A percentile compares a stretch with the other conserved stretches of the same genome.
phyloP scores from a whole-genome alignment of 2,113 vertebrate genomes.

The Parus major region DNA sequence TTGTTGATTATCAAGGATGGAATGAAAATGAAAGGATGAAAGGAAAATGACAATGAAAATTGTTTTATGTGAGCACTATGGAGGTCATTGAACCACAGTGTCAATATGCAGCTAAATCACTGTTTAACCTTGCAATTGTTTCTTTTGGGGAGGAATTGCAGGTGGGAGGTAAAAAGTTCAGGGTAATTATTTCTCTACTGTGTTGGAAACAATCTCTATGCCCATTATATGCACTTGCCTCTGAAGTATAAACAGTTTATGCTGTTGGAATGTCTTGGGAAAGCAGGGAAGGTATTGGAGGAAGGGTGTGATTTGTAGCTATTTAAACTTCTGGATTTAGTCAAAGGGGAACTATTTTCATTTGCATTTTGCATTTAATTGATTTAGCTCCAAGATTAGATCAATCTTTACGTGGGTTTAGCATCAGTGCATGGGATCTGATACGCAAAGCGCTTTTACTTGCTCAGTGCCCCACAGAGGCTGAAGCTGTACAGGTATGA shows the following conservation, averaged over 20 bases:
- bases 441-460: background rate
- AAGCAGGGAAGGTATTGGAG: background rate
- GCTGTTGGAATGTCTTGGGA: background rate
- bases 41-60: background rate
- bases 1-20: background rate
- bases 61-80: background rate
- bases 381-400: background rate
- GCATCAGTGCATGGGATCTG: background rate
- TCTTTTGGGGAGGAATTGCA: background rate
- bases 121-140: slow-evolving; percentile 18
- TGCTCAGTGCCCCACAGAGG: background rate
- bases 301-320: background rate
- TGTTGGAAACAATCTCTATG: background rate
- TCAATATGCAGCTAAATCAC: background rate
- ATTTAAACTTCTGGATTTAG: background rate
- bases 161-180: slow-evolving; percentile 43
- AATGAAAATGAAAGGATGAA: too few species aligned
- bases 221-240: slow-evolving; percentile 13
- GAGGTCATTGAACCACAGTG: background rate
- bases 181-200: background rate
- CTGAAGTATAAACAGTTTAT: slow-evolving; percentile 10
- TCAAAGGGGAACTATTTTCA: background rate
- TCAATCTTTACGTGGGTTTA: background rate
- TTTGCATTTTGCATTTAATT: background rate
- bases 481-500: background rate